Base-by-base conservation (phyloP, 1,140 invertebrate species). In the Hylaeus anthracinus region DNA sequence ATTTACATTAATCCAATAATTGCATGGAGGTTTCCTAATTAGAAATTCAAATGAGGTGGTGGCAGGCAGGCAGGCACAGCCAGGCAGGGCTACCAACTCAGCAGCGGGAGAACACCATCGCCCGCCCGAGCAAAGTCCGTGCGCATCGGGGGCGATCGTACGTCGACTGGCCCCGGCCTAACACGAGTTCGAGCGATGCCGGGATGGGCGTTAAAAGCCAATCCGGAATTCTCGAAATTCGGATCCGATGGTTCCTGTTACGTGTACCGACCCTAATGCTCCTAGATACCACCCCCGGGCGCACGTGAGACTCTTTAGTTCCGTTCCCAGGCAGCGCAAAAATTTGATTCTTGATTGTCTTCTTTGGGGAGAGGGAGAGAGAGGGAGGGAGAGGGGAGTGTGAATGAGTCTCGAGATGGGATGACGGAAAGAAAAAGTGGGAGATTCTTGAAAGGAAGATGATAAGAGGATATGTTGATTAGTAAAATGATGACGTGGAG, bases 1-100 rank as follows among this genome's bases (percentile, higher is more conserved):
- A 97, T 97, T 97, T 97, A 97, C 96, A 97, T 97, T 97, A 97
- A 97, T 97, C 96, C 96, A 97, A 97, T 97, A 97, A 97, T 97
- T 97, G 96, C 96, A 96, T 96, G 96, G 96, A 96, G 96, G 96
- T 96, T 96, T 96, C 95, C 96, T 97, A 96, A 96, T 97, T 97
- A 97, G 96, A 96, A 97, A 97, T 97, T 97, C 96, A 97, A 97
- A 97, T 97, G 96, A 97, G 96, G 95, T 96, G 95, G 95, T 95
- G 95, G 95, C 92, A 93, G 93, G 90, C 92, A 93, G 93, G 90
- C 93, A 93, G 92, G 91, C 92, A 90, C 90, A 86, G 88, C 90
- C 90, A 88, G 90, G 90, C 91, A 88, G 95, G 94, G 93, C 93
- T 94, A 94, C 93, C 92, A 94, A 92, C 91, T 91, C 91, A 90